Conservation (phyloP, 2,888 invertebrate genomes). For the Scaptomyza cyrtandrae region DNA sequence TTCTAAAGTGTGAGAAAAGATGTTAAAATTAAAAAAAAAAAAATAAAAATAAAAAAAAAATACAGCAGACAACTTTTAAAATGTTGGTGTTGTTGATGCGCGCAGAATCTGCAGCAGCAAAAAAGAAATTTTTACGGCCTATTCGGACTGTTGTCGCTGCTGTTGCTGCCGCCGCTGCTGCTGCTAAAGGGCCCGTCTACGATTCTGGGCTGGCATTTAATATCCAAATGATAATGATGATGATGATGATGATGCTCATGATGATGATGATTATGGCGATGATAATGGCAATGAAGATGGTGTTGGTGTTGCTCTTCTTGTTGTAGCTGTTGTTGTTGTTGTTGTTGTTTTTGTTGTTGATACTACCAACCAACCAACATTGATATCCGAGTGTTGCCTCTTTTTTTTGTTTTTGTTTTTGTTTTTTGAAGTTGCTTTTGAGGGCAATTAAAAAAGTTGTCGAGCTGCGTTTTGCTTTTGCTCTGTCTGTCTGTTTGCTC, state of each 20-base stretch:
- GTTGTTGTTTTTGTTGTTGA: constrained; percentile 4
- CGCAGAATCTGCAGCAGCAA: constrained; percentile 61
- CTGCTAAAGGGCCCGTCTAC: constrained; percentile 50
- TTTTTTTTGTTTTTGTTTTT: too few species aligned
- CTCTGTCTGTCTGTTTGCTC: constrained; percentile 4
- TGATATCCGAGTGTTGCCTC: constrained; percentile 5
- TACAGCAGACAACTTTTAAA: constrained; percentile 13
- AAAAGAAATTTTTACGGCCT: constrained; percentile 69
- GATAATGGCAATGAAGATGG: constrained; percentile 1
- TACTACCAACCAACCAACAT: constrained; percentile 12
- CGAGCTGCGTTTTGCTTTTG: constrained; percentile 31
- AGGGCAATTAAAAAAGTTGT: constrained; percentile 73
- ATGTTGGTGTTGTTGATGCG: constrained; percentile 42
- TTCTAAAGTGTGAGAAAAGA: constrained; percentile 59
- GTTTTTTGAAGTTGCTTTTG: constrained; percentile 56
- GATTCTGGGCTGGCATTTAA: constrained; percentile 50
- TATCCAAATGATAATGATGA: constrained; percentile 37
- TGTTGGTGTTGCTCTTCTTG: constrained; percentile 8
- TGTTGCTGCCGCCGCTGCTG: constrained; percentile 20
- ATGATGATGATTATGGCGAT: neutral
- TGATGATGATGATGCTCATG: neutral
- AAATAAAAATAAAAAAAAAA: constrained; percentile 1
- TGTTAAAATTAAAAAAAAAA: constrained; percentile 28
- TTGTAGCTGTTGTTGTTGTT: neutral
- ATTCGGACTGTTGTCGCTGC: constrained; percentile 47